These are phyloP conservation scores for Aleiodes sp. DNA, from an alignment of 1,140 invertebrate species.

Conservation along the genomic window DNA sequence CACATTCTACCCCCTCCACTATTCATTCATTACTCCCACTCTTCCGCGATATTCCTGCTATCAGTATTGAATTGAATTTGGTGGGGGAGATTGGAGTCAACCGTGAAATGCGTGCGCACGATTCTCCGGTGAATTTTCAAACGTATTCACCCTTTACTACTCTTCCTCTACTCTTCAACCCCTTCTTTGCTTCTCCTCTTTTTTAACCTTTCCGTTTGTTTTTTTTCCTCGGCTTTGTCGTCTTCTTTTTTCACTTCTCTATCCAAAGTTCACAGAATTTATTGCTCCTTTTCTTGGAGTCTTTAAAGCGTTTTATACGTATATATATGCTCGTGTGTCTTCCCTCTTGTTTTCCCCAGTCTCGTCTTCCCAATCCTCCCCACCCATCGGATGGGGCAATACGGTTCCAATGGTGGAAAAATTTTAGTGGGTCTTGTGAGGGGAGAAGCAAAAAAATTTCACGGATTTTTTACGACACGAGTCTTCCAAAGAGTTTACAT, in stretches of 20 bases:
- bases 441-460: too few relatives aligned
- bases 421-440: neutral
- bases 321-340: neutral
- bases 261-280: neutral
- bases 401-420: too few relatives aligned
- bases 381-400: too few relatives aligned
- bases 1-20: slow-evolving; percentile 15
- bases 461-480: too few relatives aligned
- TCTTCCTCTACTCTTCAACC: neutral
- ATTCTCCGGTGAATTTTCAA: neutral
- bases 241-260: slow-evolving; percentile 14
- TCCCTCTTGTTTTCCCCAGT: slow-evolving; percentile 5
- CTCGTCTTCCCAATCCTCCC: neutral
- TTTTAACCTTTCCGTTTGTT: neutral
- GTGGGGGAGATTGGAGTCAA: neutral
- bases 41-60: neutral
- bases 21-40: slow-evolving; percentile 7
- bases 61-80: neutral
- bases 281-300: slow-evolving; percentile 6
- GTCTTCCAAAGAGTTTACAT: too few relatives aligned
- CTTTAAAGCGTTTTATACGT: neutral
- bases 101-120: slow-evolving; percentile 26
- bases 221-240: slow-evolving; percentile 18
- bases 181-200: slow-evolving; percentile 17
- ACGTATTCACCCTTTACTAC: neutral